phyloP scores from a whole-genome alignment of 2,113 vertebrate species.

The Willisornis vidua region DNA sequence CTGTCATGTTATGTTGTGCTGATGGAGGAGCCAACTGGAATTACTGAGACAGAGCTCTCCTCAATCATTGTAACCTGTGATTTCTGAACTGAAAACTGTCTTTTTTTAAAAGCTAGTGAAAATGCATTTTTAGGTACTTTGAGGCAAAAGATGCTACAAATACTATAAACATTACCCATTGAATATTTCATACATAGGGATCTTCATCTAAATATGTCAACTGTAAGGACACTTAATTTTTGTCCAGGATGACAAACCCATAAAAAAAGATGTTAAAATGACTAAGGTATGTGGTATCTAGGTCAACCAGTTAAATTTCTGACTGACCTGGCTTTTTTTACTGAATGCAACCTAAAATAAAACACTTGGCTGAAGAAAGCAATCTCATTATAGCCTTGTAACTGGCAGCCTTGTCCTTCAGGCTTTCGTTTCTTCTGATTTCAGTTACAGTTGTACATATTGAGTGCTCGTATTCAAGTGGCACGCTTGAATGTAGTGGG shows the following conservation, averaged over 20 bases:
- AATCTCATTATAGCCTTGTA: background rate
- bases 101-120: background rate
- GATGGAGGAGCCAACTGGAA: slow-evolving; percentile 16
- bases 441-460: accelerated
- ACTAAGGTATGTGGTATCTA: background rate
- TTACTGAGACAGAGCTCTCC: slow-evolving; percentile 46
- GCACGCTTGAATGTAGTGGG: background rate
- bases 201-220: background rate
- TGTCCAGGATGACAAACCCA: background rate
- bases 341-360: background rate
- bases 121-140: background rate
- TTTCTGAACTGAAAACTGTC: slow-evolving; percentile 33
- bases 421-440: background rate
- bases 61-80: background rate
- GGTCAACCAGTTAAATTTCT: background rate
- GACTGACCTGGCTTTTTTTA: background rate
- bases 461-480: background rate
- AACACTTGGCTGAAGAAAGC: background rate
- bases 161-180: background rate
- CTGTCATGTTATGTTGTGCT: slow-evolving; percentile 57
- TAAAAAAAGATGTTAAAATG: background rate
- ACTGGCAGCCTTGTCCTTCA: background rate
- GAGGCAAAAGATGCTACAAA: background rate
- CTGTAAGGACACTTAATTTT: background rate
- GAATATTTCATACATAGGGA: background rate